phyloP scores from a whole-genome alignment of 2,888 invertebrate genomes.

The Brenthis daphne region DNA sequence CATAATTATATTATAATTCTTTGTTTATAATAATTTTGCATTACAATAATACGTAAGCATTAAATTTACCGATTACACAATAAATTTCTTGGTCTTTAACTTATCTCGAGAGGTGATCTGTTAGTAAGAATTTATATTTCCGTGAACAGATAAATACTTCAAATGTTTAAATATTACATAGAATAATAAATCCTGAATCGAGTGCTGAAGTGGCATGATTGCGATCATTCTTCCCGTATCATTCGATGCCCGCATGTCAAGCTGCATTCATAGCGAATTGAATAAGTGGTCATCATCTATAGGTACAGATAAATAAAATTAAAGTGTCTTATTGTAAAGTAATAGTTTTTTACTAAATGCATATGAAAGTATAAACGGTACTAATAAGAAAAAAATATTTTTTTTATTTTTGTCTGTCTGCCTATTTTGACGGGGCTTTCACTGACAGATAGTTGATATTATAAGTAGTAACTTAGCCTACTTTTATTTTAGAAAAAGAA shows the following conservation, averaged over 20 bases:
- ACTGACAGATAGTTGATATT: no score
- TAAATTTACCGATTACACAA: constrained; percentile 33
- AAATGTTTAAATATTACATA: constrained; percentile 30
- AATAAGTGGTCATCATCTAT: constrained; percentile 42
- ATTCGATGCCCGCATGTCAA: constrained; percentile 46
- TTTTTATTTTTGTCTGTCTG: no score
- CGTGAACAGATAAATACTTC: constrained; percentile 32
- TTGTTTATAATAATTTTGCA: background rate
- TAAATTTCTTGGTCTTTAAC: constrained; percentile 35
- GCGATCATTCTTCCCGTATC: constrained; percentile 43
- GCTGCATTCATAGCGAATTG: constrained; percentile 45
- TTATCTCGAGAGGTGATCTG: constrained; percentile 35
- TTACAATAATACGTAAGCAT: constrained; percentile 12
- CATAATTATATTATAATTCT: background rate
- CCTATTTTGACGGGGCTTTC: no score
- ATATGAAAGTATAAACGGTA: no score
- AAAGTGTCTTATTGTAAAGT: no score
- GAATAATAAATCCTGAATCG: constrained; percentile 39
- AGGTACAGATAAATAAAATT: background rate
- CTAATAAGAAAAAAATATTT: no score
- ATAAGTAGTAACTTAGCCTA: no score
- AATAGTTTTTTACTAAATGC: no score
- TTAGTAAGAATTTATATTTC: constrained; percentile 30
- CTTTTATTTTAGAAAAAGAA: no score
- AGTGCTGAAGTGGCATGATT: constrained; percentile 40